phyloP scores from a whole-genome alignment of 2,888 invertebrate species.

The Eristalinus sepulchralis region DNA sequence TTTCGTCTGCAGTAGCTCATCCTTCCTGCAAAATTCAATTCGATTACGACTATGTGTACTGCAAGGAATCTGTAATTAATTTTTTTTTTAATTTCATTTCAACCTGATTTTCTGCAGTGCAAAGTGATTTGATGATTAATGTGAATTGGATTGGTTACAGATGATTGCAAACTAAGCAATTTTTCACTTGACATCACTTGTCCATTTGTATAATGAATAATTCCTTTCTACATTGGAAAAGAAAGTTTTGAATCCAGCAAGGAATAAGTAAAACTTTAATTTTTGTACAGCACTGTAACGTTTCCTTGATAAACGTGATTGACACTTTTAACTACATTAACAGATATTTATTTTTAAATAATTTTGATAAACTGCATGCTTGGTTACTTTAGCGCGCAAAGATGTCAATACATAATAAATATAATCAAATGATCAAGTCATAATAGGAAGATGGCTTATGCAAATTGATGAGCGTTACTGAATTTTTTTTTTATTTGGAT shows the following conservation, averaged over 20 bases:
- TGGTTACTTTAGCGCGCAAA: too few species aligned
- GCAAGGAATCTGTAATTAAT: slow-evolving; percentile 1
- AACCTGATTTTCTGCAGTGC: background rate
- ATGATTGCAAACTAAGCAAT: slow-evolving; percentile 16
- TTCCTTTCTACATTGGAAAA: background rate
- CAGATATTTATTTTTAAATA: too few species aligned
- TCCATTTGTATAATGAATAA: background rate
- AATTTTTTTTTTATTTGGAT: too few species aligned
- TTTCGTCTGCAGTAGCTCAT: slow-evolving; percentile 25
- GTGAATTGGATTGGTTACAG: slow-evolving; percentile 15
- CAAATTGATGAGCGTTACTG: too few species aligned
- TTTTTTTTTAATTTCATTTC: background rate
- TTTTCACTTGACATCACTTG: slow-evolving; percentile 1
- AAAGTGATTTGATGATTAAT: slow-evolving; percentile 16
- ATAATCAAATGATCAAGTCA: too few species aligned
- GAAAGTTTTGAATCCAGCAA: too few species aligned
- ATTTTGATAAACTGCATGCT: too few species aligned
- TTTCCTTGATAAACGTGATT: too few species aligned
- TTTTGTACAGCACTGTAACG: too few species aligned
- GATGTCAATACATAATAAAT: too few species aligned
- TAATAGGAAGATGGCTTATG: too few species aligned
- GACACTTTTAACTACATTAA: too few species aligned
- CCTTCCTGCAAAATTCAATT: background rate
- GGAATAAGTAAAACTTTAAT: background rate
- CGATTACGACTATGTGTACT: background rate